Base-by-base conservation (phyloP, 2,797 vertebrate species). In the Nannoperca australis region DNA sequence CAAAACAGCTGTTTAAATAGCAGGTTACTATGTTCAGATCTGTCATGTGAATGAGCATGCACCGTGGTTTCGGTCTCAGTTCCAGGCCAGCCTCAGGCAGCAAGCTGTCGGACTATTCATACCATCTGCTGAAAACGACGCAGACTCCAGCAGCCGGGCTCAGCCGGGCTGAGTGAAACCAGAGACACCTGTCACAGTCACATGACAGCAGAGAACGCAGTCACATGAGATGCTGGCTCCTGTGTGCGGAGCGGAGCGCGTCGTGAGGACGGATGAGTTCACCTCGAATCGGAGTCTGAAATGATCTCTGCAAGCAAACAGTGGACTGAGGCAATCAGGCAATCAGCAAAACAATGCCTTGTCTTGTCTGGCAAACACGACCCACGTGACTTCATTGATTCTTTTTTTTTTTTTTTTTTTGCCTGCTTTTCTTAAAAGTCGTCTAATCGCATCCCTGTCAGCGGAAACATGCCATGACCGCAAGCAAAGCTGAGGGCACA, bases 61-160 rank as follows among this genome's bases (percentile, higher is more conserved):
- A 75, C n/a, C 50, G 70, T 81, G 72, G 87, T 94, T 94, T 95
- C 93, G 78, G 82, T 95, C 88, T 94, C 93, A 90, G 82, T 94
- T 95, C 91, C 92, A 38, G 36, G 36, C 36, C 36, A 91, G 81
- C 85, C 85, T 85, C n/a, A 8, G 67, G 86, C 69, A 49, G 47
- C 78, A 85, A 70, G 53, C 84, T 77, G 76, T 61, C 72, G 50
- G 68, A 76, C 69, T 44, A 84, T 49, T 85, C 61, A 24, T 36
- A 77, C 82, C 82, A 84, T 85, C 80, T 90, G 88, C 66, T 85
- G 50, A 24, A 14, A 40, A 54, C 1, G 7, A 44, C 8, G 56
- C 40, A 62, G 47, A 59, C 51, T 66, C n/a, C 0, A 40, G 27
- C 4, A 17, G 36, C 34, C 24, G 24, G 24, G 24, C 24, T 27